Percentiles rank a stretch among this genome's conserved stretches.
These are phyloP conservation scores for Chesias legatella DNA, from an alignment of 2,888 invertebrate genomes.

Conservation along the genomic window DNA sequence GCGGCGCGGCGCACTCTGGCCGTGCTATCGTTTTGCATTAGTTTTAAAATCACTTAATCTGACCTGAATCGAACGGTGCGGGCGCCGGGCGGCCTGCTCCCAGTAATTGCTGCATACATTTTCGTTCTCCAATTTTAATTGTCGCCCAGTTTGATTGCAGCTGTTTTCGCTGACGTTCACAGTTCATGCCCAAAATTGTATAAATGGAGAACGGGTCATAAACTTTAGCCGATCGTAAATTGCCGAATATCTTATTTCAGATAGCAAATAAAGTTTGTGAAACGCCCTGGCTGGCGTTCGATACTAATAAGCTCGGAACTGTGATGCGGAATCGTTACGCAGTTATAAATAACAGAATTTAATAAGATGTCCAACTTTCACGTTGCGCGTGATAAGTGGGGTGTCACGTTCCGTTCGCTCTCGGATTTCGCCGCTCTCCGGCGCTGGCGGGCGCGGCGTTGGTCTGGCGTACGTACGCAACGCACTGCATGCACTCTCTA, in stretches of 20 bases:
- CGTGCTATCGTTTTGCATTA: slow-evolving; percentile 70
- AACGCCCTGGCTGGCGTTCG: slow-evolving; percentile 17
- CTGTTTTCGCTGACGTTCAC: slow-evolving; percentile 7
- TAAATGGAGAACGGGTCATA: neutral
- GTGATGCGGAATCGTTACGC: slow-evolving; percentile 39
- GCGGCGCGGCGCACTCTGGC: slow-evolving; percentile 50
- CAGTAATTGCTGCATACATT: slow-evolving; percentile 75
- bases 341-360: slow-evolving; percentile 64
- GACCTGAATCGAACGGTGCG: slow-evolving; percentile 74
- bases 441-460: slow-evolving; percentile 41
- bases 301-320: slow-evolving; percentile 31
- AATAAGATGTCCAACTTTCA: slow-evolving; percentile 71
- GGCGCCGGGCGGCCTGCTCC: slow-evolving; percentile 62
- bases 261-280: slow-evolving; percentile 22
- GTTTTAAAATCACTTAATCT: slow-evolving; percentile 76
- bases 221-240: slow-evolving; percentile 12
- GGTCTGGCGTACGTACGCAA: slow-evolving; percentile 44
- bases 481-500: slow-evolving; percentile 47
- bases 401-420: slow-evolving; percentile 72
- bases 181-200: too few relatives aligned
- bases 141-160: slow-evolving; percentile 40
- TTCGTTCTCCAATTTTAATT: slow-evolving; percentile 61
- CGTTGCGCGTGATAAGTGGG: slow-evolving; percentile 68
- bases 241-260: slow-evolving; percentile 13
- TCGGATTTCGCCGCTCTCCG: slow-evolving; percentile 69